A percentile compares a stretch with the other conserved stretches of the same genome.
Conservation (phyloP, 2,797 vertebrate genomes). For the Onychomys torridus region DNA sequence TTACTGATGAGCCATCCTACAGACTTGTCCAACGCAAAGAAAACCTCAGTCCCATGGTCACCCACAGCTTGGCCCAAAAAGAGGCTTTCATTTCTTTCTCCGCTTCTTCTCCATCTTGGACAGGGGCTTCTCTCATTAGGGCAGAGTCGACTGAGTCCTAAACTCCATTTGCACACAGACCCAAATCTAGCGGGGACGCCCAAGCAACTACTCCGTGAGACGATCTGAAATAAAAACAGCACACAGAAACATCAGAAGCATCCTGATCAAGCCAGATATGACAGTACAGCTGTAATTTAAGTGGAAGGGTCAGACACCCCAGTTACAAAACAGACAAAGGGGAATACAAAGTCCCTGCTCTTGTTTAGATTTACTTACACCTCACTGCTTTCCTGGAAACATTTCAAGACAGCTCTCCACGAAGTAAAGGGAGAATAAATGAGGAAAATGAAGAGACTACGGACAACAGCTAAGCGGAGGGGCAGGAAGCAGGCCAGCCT, state of each 20-base stretch:
- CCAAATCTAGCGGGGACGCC: slow-evolving; percentile 48
- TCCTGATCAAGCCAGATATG: neutral
- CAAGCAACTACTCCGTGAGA: slow-evolving; percentile 42
- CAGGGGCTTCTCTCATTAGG: slow-evolving; percentile 89
- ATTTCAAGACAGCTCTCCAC: neutral
- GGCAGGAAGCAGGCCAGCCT: neutral
- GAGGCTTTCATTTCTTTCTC: slow-evolving; percentile 97
- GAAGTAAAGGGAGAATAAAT: neutral
- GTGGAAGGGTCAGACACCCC: neutral
- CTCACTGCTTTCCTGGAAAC: neutral
- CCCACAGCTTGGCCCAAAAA: slow-evolving; percentile 87
- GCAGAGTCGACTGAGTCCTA: slow-evolving; percentile 86
- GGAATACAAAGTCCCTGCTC: neutral
- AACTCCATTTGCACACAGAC: slow-evolving; percentile 89
- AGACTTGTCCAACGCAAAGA: slow-evolving; percentile 84
- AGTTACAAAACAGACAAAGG: neutral
- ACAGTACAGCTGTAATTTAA: neutral
- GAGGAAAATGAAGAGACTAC: neutral
- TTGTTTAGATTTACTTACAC: neutral
- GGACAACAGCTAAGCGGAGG: neutral
- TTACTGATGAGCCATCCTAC: slow-evolving; percentile 80
- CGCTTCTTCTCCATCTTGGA: slow-evolving; percentile 99
- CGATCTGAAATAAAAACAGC: slow-evolving; percentile 73
- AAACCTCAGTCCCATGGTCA: slow-evolving; percentile 90
- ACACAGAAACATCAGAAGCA: slow-evolving; percentile 33